A percentile compares a stretch with the other conserved stretches of the same genome.
These are phyloP conservation scores for Willisornis vidua DNA, from an alignment of 2,113 vertebrate species.

Conservation along the genomic window DNA sequence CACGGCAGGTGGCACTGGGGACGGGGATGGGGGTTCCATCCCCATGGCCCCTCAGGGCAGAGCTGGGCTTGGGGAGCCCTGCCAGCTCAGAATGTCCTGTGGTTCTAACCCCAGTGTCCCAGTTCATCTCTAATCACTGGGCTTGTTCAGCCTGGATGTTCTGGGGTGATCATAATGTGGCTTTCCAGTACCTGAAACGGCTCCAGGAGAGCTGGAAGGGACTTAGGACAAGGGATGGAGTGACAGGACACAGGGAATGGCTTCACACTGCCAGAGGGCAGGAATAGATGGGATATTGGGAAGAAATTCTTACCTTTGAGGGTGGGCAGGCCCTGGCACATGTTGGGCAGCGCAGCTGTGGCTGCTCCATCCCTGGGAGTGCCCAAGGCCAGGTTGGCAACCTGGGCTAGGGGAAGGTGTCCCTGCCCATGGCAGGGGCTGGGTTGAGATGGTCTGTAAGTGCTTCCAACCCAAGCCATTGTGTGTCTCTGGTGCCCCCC, in stretches of 20 bases:
- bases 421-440: rapidly evolving
- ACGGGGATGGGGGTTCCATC: neutral
- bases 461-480: rapidly evolving
- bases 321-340: neutral
- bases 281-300: rapidly evolving
- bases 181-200: neutral
- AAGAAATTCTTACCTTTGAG: rapidly evolving
- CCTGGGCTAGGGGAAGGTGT: rapidly evolving
- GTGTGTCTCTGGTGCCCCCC: neutral
- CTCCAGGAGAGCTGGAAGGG: neutral
- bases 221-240: neutral
- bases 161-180: neutral
- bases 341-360: neutral
- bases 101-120: neutral
- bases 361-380: neutral
- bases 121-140: rapidly evolving
- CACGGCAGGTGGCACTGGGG: too few species aligned
- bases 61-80: neutral
- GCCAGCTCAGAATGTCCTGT: neutral
- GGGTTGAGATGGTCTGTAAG: rapidly evolving
- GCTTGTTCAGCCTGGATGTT: neutral
- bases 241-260: neutral
- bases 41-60: neutral
- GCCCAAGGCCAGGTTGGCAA: rapidly evolving
- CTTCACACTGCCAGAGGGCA: neutral